These are phyloP conservation scores for Poeciliopsis gracilis DNA, from an alignment of 2,797 vertebrate genomes.

Conservation along the genomic window DNA sequence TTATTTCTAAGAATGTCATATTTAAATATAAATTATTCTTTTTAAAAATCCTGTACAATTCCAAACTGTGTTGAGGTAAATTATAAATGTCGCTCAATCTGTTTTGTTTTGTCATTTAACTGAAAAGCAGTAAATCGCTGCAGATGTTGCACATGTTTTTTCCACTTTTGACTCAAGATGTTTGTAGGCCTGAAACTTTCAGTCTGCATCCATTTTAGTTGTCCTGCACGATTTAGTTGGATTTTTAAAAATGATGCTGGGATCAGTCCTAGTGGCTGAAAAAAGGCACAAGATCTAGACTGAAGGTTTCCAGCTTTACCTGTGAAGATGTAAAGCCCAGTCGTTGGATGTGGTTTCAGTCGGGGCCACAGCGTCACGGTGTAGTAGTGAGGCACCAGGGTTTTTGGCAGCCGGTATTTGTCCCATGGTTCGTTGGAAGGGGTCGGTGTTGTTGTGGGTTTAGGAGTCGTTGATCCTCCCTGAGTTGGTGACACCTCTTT, in stretches of 20 bases:
- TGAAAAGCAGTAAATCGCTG: neutral
- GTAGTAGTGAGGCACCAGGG: slow-evolving; percentile 81
- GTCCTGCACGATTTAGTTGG: neutral
- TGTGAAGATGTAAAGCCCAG: slow-evolving; percentile 82
- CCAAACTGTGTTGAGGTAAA: neutral
- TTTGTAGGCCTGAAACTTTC: neutral
- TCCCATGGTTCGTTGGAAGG: slow-evolving; percentile 82
- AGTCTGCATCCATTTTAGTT: neutral
- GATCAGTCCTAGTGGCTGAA: neutral
- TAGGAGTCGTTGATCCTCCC: slow-evolving; percentile 25
- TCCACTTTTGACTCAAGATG: neutral
- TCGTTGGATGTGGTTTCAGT: slow-evolving; percentile 25
- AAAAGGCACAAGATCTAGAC: neutral
- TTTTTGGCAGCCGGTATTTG: slow-evolving; percentile 81
- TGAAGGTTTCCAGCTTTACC: slow-evolving; percentile 62
- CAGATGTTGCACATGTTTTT: too few species aligned
- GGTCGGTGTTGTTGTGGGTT: slow-evolving; percentile 41
- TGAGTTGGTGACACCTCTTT: slow-evolving; percentile 28
- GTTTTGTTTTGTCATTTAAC: neutral
- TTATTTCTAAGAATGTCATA: neutral
- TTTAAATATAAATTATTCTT: neutral
- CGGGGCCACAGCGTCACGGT: slow-evolving; percentile 82
- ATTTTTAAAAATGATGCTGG: neutral
- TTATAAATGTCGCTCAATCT: neutral
- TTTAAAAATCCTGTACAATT: neutral